phyloP scores from a whole-genome alignment of 2,797 vertebrate species.

The Halcyon chelicuti region DNA sequence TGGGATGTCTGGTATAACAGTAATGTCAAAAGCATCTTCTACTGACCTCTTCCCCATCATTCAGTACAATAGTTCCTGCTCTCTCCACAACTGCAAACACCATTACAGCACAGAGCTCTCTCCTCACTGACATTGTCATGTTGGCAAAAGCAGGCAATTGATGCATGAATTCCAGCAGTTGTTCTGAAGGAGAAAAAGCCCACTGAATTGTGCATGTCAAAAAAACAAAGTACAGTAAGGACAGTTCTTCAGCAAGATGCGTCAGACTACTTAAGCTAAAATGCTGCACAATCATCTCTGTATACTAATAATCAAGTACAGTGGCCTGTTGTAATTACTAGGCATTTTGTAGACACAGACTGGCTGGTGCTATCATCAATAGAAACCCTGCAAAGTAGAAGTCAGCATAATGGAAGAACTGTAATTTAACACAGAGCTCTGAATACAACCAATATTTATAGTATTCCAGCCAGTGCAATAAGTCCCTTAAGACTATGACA shows the following conservation, averaged over 20 bases:
- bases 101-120: slow-evolving; percentile 98
- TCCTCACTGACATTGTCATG: slow-evolving; percentile 99
- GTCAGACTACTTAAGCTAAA: slow-evolving; percentile 39
- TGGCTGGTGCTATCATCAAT: not conserved
- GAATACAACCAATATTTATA: not conserved
- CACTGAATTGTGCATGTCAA: slow-evolving; percentile 38
- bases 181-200: slow-evolving; percentile 84
- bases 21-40: not conserved
- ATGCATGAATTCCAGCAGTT: slow-evolving; percentile 99
- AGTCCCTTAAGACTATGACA: not conserved
- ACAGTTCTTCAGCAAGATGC: slow-evolving; percentile 42
- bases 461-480: not conserved
- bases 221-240: slow-evolving; percentile 40
- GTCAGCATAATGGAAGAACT: slow-evolving; percentile 45
- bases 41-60: slow-evolving; percentile 96
- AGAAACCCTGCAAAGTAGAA: slow-evolving; percentile 24
- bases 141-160: slow-evolving; percentile 98
- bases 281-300: slow-evolving; percentile 37
- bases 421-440: not conserved
- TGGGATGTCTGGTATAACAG: not conserved
- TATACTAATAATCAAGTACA: slow-evolving; percentile 53
- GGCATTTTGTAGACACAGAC: slow-evolving; percentile 18
- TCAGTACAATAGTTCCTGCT: slow-evolving; percentile 95
- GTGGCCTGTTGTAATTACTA: slow-evolving; percentile 54
- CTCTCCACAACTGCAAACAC: slow-evolving; percentile 98